Percentiles rank a stretch among this genome's conserved stretches.
phyloP scores from a whole-genome alignment of 1,140 invertebrate species.

The Parapsyche elsis region DNA sequence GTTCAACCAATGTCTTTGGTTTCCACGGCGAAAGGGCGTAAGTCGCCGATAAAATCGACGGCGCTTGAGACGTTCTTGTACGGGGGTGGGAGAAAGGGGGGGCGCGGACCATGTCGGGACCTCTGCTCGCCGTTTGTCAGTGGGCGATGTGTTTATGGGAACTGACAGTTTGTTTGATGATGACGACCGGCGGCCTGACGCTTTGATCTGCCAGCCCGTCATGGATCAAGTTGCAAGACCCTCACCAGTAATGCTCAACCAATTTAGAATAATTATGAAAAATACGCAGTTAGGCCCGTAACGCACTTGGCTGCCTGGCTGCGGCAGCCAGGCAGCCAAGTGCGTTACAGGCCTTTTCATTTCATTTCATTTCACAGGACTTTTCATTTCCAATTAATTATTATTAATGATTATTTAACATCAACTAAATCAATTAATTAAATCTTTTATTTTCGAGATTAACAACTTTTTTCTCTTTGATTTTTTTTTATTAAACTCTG shows the following conservation, averaged over 20 bases:
- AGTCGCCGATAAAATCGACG: not conserved
- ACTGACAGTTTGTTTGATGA: constrained; percentile 53
- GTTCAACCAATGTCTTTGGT: not conserved
- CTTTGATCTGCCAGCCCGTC: constrained; percentile 44
- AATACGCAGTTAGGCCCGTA: no score
- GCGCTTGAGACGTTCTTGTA: constrained; percentile 16
- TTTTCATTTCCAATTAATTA: no score
- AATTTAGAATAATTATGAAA: no score
- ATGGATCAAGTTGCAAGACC: constrained; percentile 43
- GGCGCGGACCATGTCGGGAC: not conserved
- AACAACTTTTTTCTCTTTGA: no score
- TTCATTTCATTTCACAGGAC: no score
- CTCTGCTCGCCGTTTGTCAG: constrained; percentile 40
- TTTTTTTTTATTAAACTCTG: no score
- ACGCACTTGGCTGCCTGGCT: no score
- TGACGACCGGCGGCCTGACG: constrained; percentile 35
- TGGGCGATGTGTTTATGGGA: constrained; percentile 52
- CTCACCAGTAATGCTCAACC: constrained; percentile 19
- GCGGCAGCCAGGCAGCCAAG: no score
- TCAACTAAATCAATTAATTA: no score
- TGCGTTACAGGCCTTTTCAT: no score
- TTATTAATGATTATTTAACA: no score
- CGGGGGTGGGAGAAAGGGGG: constrained; percentile 19
- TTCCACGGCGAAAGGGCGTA: not conserved
- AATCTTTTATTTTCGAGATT: no score